A percentile compares a stretch with the other conserved stretches of the same genome.
These are phyloP conservation scores for Podotricha telesiphe DNA, from an alignment of 2,888 invertebrate species.

Conservation along the genomic window DNA sequence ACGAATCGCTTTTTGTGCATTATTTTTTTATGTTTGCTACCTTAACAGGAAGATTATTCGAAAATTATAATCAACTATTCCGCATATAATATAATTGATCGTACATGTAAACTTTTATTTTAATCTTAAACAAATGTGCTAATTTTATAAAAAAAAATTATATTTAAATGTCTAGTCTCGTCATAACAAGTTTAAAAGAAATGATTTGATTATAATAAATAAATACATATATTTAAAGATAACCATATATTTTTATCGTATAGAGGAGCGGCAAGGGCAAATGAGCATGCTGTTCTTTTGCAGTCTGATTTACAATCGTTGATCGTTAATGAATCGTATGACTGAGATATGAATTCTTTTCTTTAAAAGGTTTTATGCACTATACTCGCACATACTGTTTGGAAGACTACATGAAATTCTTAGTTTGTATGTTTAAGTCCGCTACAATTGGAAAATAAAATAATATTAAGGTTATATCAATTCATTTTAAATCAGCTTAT, in stretches of 20 bases:
- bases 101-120: too few species aligned
- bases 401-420: too few species aligned
- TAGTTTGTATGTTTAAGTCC: too few species aligned
- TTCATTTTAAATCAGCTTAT: too few species aligned
- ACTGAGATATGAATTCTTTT: slow-evolving; percentile 21
- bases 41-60: neutral
- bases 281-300: slow-evolving; percentile 70
- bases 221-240: neutral
- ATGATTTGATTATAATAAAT: neutral
- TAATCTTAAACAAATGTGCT: too few species aligned
- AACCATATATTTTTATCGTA: slow-evolving; percentile 54
- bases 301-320: slow-evolving; percentile 74
- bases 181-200: too few species aligned
- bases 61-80: neutral
- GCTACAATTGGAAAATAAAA: too few species aligned
- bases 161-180: too few species aligned
- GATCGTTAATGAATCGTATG: slow-evolving; percentile 65
- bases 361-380: slow-evolving; percentile 12
- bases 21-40: slow-evolving; percentile 4
- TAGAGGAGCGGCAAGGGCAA: slow-evolving; percentile 51
- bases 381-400: neutral
- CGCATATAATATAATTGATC: too few species aligned
- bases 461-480: too few species aligned
- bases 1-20: slow-evolving; percentile 52
- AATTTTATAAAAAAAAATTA: too few species aligned